phyloP scores from a whole-genome alignment of 1,140 invertebrate genomes.

The Drosophila ironensis region DNA sequence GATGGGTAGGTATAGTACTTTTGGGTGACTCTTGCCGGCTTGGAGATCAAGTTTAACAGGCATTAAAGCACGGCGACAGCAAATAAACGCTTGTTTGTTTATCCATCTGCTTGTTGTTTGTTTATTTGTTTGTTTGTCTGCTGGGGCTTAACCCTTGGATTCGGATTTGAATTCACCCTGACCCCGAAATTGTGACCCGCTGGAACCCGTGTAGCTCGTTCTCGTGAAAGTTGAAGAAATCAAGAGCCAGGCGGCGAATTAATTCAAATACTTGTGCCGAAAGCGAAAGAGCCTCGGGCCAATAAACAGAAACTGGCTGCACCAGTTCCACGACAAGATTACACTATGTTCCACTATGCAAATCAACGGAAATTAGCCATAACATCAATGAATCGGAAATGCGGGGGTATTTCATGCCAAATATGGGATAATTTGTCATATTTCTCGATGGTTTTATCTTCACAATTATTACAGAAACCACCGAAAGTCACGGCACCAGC shows the following conservation, averaged over 20 bases:
- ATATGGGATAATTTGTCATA: constrained; percentile 38
- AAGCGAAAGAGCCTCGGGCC: constrained; percentile 47
- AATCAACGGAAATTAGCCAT: constrained; percentile 36
- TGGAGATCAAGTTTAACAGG: constrained; percentile 65
- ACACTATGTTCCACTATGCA: constrained; percentile 22
- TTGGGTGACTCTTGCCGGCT: constrained; percentile 25
- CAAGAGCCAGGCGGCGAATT: constrained; percentile 25
- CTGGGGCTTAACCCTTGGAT: constrained; percentile 19
- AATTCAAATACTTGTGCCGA: constrained; percentile 32
- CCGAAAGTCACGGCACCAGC: constrained; percentile 10
- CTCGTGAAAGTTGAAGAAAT: constrained; percentile 65
- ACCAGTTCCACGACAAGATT: constrained; percentile 56
- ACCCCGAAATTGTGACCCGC: constrained; percentile 48
- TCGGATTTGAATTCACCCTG: no score
- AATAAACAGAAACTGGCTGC: constrained; percentile 71
- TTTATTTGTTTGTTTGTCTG: constrained; percentile 16
- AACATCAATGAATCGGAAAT: constrained; percentile 14
- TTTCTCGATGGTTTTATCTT: constrained; percentile 28
- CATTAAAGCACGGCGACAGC: constrained; percentile 50
- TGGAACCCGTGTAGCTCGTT: constrained; percentile 60
- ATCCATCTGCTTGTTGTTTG: no score
- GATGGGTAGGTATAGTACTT: no score
- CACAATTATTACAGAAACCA: constrained; percentile 48
- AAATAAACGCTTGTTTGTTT: constrained; percentile 35
- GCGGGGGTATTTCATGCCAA: neutral